phyloP scores from a whole-genome alignment of 2,888 invertebrate genomes.

The Caradrina kadenii region DNA sequence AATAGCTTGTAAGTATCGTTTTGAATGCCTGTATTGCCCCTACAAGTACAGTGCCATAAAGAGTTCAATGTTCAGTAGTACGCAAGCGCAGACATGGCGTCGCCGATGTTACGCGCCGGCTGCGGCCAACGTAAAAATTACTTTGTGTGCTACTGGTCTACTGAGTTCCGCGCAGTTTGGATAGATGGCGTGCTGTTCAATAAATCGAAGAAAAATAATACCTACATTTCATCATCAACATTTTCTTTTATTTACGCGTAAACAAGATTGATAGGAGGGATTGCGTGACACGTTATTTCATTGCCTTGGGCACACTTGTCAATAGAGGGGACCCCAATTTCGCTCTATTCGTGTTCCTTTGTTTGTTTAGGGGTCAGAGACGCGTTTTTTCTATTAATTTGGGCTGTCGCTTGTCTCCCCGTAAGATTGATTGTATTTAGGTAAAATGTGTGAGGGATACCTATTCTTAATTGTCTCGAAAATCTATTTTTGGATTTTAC shows the following conservation, averaged over 20 bases:
- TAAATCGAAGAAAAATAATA: background rate
- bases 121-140: slow-evolving; percentile 63
- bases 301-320: slow-evolving; percentile 58
- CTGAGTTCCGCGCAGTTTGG: slow-evolving; percentile 73
- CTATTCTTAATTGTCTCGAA: background rate
- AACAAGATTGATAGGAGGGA: slow-evolving; percentile 42
- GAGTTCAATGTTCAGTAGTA: slow-evolving; percentile 47
- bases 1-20: slow-evolving; percentile 31
- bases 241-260: slow-evolving; percentile 38
- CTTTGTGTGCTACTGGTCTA: slow-evolving; percentile 61
- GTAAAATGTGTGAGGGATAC: background rate
- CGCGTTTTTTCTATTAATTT: slow-evolving; percentile 48
- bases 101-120: slow-evolving; percentile 59
- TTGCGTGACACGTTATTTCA: slow-evolving; percentile 70
- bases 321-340: slow-evolving; percentile 45
- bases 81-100: slow-evolving; percentile 57
- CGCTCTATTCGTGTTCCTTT: slow-evolving; percentile 22
- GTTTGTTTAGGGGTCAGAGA: slow-evolving; percentile 35
- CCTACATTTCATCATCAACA: slow-evolving; percentile 7
- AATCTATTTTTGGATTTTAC: background rate
- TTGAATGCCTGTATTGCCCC: slow-evolving; percentile 36
- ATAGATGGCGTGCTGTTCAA: slow-evolving; percentile 81
- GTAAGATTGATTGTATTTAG: slow-evolving; percentile 36
- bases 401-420: slow-evolving; percentile 23
- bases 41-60: slow-evolving; percentile 32